Evolutionary conservation across 2,888 invertebrate genomes (phyloP).

Genomic region (Adela reaumurella): DNA sequence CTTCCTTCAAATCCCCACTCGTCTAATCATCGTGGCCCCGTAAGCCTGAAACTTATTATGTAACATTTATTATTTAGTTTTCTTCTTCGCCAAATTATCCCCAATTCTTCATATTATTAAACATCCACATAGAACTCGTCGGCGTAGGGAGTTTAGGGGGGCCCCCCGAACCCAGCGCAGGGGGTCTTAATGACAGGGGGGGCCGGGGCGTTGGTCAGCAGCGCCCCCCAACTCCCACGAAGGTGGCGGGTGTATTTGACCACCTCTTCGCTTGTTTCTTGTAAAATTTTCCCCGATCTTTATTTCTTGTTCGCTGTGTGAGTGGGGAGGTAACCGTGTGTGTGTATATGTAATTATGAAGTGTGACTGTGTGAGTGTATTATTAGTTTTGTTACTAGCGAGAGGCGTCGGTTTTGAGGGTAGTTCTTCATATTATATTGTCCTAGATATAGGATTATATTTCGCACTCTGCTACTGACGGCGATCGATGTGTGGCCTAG

Average conservation of each 20-base stretch:
- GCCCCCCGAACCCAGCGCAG: slow-evolving; percentile 6
- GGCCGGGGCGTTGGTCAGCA: slow-evolving; percentile 29
- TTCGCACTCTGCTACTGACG: too few species aligned
- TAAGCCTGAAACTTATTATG: background rate
- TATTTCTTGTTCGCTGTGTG: slow-evolving; percentile 44
- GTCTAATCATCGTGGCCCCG: too few species aligned
- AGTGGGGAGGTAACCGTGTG: slow-evolving; percentile 24
- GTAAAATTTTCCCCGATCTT: slow-evolving; percentile 57
- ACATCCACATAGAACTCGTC: slow-evolving; percentile 46
- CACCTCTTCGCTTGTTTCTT: slow-evolving; percentile 42
- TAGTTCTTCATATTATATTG: background rate
- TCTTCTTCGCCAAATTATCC: slow-evolving; percentile 49
- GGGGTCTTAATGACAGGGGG: slow-evolving; percentile 47
- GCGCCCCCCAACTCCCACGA: slow-evolving; percentile 32
- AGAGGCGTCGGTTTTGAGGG: background rate
- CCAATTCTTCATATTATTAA: slow-evolving; percentile 59
- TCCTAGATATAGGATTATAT: too few species aligned
- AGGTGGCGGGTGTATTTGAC: slow-evolving; percentile 20
- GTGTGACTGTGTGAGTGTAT: slow-evolving; percentile 17
- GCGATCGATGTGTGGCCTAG: too few species aligned
- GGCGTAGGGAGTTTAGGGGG: slow-evolving; percentile 20
- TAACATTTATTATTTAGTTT: slow-evolving; percentile 54
- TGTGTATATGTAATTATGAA: slow-evolving; percentile 4
- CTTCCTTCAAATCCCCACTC: too few species aligned
- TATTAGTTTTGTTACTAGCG: background rate